Base-by-base conservation (phyloP, 2,797 vertebrate genomes). In the Coranthus polyacanthus region DNA sequence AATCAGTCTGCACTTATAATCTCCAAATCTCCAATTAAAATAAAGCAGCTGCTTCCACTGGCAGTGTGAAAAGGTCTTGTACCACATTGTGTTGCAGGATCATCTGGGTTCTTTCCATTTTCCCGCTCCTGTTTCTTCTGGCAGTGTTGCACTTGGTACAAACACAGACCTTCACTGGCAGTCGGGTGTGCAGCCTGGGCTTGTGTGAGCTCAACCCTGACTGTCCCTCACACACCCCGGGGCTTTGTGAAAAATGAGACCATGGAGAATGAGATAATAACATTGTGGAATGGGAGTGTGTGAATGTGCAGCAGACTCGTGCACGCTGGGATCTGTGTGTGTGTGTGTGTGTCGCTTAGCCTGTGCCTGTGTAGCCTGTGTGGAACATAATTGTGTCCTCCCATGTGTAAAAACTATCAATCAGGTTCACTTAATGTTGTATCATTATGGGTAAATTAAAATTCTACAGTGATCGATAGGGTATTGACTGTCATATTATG, bases 381-480 rank as follows among this genome's bases (percentile, higher is more conserved):
- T 26, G 75, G 61, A 83, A 47, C 61, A 73, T 89, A 89, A 90
- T 85, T 84, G 80, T 75, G 82, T 83, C 75, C 77, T 84, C 77
- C 81, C 87, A 92, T 88, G 90, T 89, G 88, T 88, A 79, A 89
- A 91, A 88, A 83, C 81, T 75, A 91, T 89, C 88, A 86, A 84
- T 87, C 87, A 86, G 79, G 50, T 71, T 78, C 69, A 81, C 78
- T 88, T 91, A 91, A 89, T 88, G 78, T 62, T 73, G 68, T 83
- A 82, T 84, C 83, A 84, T 92, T 89, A 90, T 67, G 62, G 58
- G 80, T 88, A 78, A 88, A 92, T 93, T 81, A 90, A 88, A 91
- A 87, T 75, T 77, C 75, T 41, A 59, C 70, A 59, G 77, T 83
- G 88, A 91, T 92, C 86, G 69, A 92, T 91, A 62, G 72, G 67